Percentiles rank a stretch among this genome's conserved stretches.
Conservation (phyloP, 1,140 invertebrate species). For the Dendrolimus punctatus region DNA sequence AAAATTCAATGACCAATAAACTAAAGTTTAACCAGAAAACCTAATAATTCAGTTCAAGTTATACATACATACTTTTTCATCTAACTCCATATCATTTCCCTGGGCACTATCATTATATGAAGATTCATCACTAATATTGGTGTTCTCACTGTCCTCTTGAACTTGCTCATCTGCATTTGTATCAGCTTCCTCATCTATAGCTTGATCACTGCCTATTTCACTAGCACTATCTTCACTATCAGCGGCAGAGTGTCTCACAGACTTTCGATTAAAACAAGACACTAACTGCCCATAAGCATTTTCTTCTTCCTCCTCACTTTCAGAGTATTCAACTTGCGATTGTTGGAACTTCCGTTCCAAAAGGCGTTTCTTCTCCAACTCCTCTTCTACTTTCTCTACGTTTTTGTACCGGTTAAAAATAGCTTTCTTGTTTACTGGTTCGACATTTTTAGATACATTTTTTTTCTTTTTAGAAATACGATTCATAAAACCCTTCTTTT, state of each 20-base stretch:
- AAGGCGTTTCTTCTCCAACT: slow-evolving; percentile 46
- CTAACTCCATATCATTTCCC: neutral
- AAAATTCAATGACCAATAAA: too few species aligned
- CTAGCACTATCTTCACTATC: slow-evolving; percentile 43
- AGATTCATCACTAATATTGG: neutral
- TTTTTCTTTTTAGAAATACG: slow-evolving; percentile 34
- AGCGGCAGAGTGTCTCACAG: slow-evolving; percentile 19
- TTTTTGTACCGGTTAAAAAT: slow-evolving; percentile 68
- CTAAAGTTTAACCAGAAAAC: too few species aligned
- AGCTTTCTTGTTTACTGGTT: slow-evolving; percentile 51
- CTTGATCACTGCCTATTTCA: slow-evolving; percentile 9
- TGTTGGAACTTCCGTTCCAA: slow-evolving; percentile 44
- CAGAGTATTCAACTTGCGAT: slow-evolving; percentile 39
- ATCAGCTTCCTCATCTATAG: neutral
- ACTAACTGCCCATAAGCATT: slow-evolving; percentile 72
- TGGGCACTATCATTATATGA: neutral
- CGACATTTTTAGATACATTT: slow-evolving; percentile 31
- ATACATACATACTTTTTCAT: slow-evolving; percentile 9
- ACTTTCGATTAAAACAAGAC: slow-evolving; percentile 63
- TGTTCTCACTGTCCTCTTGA: slow-evolving; percentile 17
- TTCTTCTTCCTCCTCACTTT: slow-evolving; percentile 68
- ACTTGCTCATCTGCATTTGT: slow-evolving; percentile 5
- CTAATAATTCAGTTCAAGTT: too few species aligned
- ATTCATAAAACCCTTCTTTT: slow-evolving; percentile 28
- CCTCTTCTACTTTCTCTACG: slow-evolving; percentile 59